A percentile compares a stretch with the other conserved stretches of the same genome.
Conservation (phyloP, 2,797 vertebrate genomes). For the Pseudochaenichthys georgianus region DNA sequence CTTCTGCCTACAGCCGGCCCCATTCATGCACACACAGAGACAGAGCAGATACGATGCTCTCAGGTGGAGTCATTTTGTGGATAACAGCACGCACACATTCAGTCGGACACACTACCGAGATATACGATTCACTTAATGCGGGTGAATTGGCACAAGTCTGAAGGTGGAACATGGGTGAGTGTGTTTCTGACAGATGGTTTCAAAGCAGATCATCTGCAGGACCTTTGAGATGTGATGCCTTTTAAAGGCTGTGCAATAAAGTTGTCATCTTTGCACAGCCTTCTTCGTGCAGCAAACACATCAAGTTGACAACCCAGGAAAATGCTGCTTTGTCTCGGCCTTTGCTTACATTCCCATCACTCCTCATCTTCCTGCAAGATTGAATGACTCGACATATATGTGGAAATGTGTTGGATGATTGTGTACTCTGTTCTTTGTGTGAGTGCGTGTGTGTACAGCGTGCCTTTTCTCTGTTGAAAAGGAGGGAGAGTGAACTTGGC, state of each 20-base stretch:
- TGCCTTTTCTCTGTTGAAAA: constrained; percentile 40
- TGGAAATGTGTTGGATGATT: constrained; percentile 63
- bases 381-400: constrained; percentile 60
- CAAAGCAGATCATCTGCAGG: constrained; percentile 42
- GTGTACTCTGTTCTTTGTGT: constrained; percentile 47
- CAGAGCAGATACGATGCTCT: constrained; percentile 61
- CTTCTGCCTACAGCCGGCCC: not conserved
- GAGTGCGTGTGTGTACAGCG: constrained; percentile 16
- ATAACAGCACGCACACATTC: constrained; percentile 40
- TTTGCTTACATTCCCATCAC: constrained; percentile 74
- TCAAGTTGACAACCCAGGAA: constrained; percentile 48
- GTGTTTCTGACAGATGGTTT: constrained; percentile 51
- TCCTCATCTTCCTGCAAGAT: constrained; percentile 59
- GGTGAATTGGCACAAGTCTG: constrained; percentile 49
- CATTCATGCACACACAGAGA: constrained; percentile 28
- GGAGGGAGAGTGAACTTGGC: constrained; percentile 66
- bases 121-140: constrained; percentile 57
- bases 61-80: constrained; percentile 51
- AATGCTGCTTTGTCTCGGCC: constrained; percentile 52
- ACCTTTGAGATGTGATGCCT: constrained; percentile 41
- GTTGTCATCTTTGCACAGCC: constrained; percentile 48
- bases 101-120: constrained; percentile 28
- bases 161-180: constrained; percentile 51
- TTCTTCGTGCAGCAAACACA: constrained; percentile 35
- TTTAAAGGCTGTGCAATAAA: constrained; percentile 57